Conservation (phyloP, 2,113 vertebrate genomes). For the Eudyptes chrysolophus region DNA sequence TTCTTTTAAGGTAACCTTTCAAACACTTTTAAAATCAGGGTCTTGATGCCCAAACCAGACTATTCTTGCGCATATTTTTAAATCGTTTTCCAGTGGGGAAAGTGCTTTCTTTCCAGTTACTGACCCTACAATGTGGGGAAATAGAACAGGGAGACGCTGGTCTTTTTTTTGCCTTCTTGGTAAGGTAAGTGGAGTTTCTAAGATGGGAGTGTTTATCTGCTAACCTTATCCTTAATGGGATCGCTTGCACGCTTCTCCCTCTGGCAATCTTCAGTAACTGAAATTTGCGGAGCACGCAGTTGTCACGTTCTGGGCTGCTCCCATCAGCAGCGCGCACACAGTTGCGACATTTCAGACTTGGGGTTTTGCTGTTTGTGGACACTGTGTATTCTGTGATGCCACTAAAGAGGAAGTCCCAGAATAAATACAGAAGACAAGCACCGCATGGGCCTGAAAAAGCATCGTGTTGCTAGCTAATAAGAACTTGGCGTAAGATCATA, state of each 20-base stretch:
- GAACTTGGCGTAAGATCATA: not conserved
- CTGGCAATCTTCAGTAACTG: not conserved
- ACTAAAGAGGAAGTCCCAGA: not conserved
- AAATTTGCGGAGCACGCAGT: rapidly evolving
- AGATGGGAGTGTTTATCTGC: not conserved
- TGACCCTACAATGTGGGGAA: rapidly evolving
- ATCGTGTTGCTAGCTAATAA: not conserved
- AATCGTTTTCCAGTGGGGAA: not conserved
- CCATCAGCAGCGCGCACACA: not conserved
- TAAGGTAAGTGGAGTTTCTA: not conserved
- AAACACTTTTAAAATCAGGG: not conserved
- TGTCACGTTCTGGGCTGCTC: not conserved
- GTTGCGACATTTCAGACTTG: rapidly evolving
- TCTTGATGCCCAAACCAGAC: not conserved
- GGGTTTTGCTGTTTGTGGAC: not conserved
- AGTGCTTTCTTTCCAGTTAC: not conserved
- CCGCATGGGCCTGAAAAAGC: not conserved
- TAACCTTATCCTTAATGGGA: rapidly evolving
- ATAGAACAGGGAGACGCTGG: not conserved
- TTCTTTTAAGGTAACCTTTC: not conserved
- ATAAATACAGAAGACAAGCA: not conserved
- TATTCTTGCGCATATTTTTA: not conserved
- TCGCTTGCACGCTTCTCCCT: rapidly evolving
- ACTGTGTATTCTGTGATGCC: not conserved
- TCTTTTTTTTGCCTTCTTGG: not conserved